Evolutionary conservation across 2,888 invertebrate species (phyloP).

Genomic region (Eristalis pertinax): DNA sequence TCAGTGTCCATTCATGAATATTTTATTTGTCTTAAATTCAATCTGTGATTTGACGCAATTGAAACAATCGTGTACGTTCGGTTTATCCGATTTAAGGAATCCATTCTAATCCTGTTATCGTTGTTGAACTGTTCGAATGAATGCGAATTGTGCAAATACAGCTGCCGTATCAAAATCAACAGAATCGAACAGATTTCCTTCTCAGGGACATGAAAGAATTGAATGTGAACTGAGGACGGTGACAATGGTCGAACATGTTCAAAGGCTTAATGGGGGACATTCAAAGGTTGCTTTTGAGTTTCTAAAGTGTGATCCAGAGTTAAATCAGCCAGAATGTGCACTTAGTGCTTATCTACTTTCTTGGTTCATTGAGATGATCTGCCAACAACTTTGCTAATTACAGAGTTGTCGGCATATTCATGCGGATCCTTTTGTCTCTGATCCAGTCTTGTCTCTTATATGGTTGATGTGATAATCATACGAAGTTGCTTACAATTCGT

Average conservation of each 20-base stretch:
- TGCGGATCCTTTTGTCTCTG: too few relatives aligned
- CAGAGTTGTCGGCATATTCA: too few relatives aligned
- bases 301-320: too few relatives aligned
- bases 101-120: slow-evolving; percentile 40
- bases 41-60: slow-evolving; percentile 36
- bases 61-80: slow-evolving; percentile 21
- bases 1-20: background rate
- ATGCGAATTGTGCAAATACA: background rate
- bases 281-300: too few relatives aligned
- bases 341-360: too few relatives aligned
- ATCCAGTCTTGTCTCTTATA: too few relatives aligned
- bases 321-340: too few relatives aligned
- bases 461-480: too few relatives aligned
- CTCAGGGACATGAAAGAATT: background rate
- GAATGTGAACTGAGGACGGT: background rate
- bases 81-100: slow-evolving; percentile 30
- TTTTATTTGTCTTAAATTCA: slow-evolving; percentile 36
- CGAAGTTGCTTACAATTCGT: too few relatives aligned
- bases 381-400: too few relatives aligned
- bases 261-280: background rate
- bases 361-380: too few relatives aligned
- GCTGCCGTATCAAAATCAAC: slow-evolving; percentile 1
- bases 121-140: slow-evolving; percentile 20
- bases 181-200: background rate
- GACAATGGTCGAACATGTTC: background rate